Evolutionary conservation across 1,140 invertebrate species (phyloP).

Genomic region (Caerostris darwini): DNA sequence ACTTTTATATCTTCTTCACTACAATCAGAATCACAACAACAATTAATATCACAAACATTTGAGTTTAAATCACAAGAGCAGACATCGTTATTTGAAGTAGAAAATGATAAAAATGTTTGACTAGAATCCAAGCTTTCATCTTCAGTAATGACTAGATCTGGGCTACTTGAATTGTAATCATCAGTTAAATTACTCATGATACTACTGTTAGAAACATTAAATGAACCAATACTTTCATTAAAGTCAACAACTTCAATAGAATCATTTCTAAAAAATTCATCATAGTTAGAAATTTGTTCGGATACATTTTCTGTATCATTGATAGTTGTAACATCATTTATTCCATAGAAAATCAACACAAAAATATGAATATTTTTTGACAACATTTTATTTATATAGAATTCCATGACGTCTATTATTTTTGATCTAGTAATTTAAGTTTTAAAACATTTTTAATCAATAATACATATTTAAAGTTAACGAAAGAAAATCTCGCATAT

Average conservation of each 20-base stretch:
- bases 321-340: background rate
- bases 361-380: background rate
- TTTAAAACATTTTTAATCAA: no score
- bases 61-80: conserved; percentile 68
- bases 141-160: conserved; percentile 22
- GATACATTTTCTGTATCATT: background rate
- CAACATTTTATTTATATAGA: background rate
- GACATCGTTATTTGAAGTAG: conserved; percentile 44
- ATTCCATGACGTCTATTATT: no score
- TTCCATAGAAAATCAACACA: background rate
- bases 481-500: no score
- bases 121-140: background rate
- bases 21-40: conserved; percentile 74
- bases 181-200: background rate
- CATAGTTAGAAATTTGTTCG: background rate
- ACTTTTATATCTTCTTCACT: conserved; percentile 68
- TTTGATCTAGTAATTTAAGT: no score
- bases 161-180: background rate
- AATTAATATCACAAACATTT: conserved; percentile 68
- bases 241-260: background rate
- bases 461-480: no score
- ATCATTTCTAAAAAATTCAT: background rate
- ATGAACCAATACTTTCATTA: background rate
- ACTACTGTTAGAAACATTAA: background rate
- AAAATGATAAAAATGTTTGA: conserved; percentile 21